A percentile compares a stretch with the other conserved stretches of the same genome.
Evolutionary conservation across 2,113 vertebrate species (phyloP).

Genomic region (Salvator merianae): DNA sequence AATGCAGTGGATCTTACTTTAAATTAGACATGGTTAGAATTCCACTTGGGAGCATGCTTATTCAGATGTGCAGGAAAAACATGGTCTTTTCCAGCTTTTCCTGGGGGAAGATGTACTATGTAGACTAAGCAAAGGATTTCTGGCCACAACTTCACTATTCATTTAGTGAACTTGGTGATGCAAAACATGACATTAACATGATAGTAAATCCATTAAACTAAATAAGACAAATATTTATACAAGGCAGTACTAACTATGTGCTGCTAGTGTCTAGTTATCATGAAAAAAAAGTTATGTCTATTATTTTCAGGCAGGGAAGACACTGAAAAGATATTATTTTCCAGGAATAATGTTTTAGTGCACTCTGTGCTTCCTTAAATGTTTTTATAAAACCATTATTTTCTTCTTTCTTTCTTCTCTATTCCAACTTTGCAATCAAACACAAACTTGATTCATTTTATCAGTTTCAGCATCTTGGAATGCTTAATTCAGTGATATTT

Average conservation of each 20-base stretch:
- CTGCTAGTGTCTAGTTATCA: neutral
- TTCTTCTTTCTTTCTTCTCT: neutral
- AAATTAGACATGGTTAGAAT: too few relatives aligned
- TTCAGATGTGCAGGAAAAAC: too few relatives aligned
- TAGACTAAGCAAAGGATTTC: neutral
- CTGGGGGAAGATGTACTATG: accelerated
- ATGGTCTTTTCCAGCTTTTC: neutral
- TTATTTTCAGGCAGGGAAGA: neutral
- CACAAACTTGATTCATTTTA: constrained; percentile 36
- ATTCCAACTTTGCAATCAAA: constrained; percentile 41
- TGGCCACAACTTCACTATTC: neutral
- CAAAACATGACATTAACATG: neutral
- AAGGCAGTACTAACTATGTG: neutral
- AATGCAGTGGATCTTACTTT: too few relatives aligned
- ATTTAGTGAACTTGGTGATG: neutral
- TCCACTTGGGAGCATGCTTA: too few relatives aligned
- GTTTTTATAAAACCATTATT: constrained; percentile 1
- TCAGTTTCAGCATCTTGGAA: constrained; percentile 38
- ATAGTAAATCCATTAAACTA: neutral
- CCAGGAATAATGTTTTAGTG: neutral
- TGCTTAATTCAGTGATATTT: constrained; percentile 34
- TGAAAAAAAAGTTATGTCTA: neutral
- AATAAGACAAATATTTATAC: neutral
- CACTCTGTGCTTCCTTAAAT: neutral
- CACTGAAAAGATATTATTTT: neutral